Evolutionary conservation across 2,113 vertebrate species (phyloP).

Genomic region (Odocoileus virginianus): DNA sequence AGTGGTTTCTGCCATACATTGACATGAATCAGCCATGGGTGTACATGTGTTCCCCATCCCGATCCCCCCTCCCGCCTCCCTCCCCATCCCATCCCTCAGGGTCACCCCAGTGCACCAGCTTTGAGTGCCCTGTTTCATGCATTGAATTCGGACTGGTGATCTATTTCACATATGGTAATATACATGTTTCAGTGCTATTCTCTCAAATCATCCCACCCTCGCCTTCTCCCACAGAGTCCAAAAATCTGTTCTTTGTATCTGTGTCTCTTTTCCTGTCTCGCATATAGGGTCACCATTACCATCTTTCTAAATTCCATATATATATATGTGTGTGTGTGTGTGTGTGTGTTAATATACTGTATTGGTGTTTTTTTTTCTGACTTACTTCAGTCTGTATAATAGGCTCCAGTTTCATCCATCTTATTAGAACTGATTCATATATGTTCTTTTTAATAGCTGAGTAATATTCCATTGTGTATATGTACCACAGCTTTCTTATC

Average conservation of each 20-base stretch:
- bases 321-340: too few relatives aligned
- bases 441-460: not conserved
- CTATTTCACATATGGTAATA: not conserved
- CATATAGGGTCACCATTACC: not conserved
- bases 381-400: not conserved
- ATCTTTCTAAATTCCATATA: not conserved
- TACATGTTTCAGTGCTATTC: not conserved
- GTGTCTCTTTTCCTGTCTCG: not conserved
- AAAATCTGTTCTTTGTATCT: not conserved
- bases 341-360: not conserved
- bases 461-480: not conserved
- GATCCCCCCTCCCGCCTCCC: too few relatives aligned
- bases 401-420: not conserved
- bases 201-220: not conserved
- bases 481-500: not conserved
- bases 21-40: too few relatives aligned
- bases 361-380: not conserved
- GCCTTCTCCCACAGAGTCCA: not conserved
- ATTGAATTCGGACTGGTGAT: not conserved
- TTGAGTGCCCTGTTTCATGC: not conserved
- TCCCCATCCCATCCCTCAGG: too few relatives aligned
- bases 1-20: too few relatives aligned
- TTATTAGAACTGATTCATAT: not conserved
- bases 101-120: not conserved
- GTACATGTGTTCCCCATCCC: too few relatives aligned